Base-by-base conservation (phyloP, 2,888 invertebrate genomes). In the Troglohyphantes excavatus region DNA sequence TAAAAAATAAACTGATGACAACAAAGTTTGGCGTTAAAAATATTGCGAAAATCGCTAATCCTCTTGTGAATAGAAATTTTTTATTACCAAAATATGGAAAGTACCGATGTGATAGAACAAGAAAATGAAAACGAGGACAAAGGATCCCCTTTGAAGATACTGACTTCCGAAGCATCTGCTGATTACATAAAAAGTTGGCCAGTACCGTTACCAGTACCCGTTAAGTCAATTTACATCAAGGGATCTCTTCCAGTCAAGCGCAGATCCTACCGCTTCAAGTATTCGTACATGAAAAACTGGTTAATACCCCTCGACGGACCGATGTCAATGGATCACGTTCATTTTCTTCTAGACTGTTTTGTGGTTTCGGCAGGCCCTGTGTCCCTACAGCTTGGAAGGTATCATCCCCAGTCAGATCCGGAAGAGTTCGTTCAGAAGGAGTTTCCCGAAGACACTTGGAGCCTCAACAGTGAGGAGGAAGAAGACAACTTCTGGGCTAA, bases 351-450 rank as follows among this genome's bases (percentile, higher is more conserved):
- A 13, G 91, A 91, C 61, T 91, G 90, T 39, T 91, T 91, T 53
- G 88, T 91, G 21, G 61, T 91, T n/a, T 91, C 91, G 21, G 90
- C 81, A 65, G 89, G 86, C 9, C 85, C 83, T n/a, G 78, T 39
- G 21, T 67, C 59, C 9, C 65, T 89, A 2, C 91, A 91, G 39
- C 81, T 91, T 11, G 91, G 91, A 2, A 85, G 91, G 6, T 91
- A 91, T 67, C 90, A 91, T 53, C 91, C 91, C 1, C 79, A 79
- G 26, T 91, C 91, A 21, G 79, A 90, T 53, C 91, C 91, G 1
- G 91, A 91, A 63, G 68, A 68, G 23, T 91, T 82, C 61, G 91
- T 79, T 9, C 43, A 33, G 13, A 59, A 59, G 19, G n/a, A n/a
- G n/a, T n/a, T n/a, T n/a, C 13, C 70, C 7, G 19, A 76, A 17